phyloP scores from a whole-genome alignment of 2,888 invertebrate species.

The Geophilus truncorum region DNA sequence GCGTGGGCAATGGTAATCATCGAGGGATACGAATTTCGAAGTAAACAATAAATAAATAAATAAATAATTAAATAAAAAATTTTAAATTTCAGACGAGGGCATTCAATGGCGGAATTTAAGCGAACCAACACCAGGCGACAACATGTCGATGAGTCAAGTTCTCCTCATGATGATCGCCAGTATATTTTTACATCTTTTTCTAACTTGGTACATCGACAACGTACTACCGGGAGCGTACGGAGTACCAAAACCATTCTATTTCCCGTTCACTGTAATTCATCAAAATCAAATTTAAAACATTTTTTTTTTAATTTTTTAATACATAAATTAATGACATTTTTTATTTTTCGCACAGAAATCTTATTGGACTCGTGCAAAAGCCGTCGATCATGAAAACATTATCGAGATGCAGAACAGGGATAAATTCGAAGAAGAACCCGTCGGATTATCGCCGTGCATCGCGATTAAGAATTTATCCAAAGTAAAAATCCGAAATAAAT shows the following conservation, averaged over 20 bases:
- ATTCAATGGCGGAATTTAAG: neutral
- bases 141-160: conserved; percentile 38
- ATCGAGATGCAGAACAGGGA: conserved; percentile 33
- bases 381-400: neutral
- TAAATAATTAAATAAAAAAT: neutral
- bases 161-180: conserved; percentile 54
- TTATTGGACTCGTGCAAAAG: neutral
- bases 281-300: no score
- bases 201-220: conserved; percentile 60
- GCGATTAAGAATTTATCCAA: conserved; percentile 45
- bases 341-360: neutral
- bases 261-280: conserved; percentile 58
- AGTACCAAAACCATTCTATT: conserved; percentile 60
- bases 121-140: neutral
- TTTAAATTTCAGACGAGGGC: neutral
- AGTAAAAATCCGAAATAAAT: conserved; percentile 39
- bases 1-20: conserved; percentile 43
- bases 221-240: conserved; percentile 65
- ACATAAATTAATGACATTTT: neutral
- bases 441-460: conserved; percentile 47
- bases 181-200: conserved; percentile 52
- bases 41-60: conserved; percentile 37
- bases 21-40: conserved; percentile 41
- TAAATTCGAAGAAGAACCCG: conserved; percentile 48
- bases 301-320: neutral